phyloP scores from a whole-genome alignment of 2,113 vertebrate species.

The Oceanites oceanicus region DNA sequence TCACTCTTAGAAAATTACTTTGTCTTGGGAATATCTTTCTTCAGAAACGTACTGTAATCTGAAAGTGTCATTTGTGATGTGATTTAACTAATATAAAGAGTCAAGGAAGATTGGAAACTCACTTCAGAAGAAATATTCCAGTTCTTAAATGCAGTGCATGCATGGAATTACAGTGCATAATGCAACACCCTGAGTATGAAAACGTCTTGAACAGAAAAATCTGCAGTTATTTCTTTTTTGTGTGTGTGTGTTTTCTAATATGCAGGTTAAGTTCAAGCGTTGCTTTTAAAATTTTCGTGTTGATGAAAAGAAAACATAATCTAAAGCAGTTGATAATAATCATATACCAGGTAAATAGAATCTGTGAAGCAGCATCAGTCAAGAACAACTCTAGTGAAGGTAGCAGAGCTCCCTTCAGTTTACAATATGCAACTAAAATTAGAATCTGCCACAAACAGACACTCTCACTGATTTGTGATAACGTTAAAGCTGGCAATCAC shows the following conservation, averaged over 20 bases:
- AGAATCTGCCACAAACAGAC: neutral
- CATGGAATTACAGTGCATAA: neutral
- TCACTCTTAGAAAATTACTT: neutral
- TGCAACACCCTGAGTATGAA: neutral
- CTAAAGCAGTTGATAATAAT: neutral
- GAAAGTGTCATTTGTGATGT: neutral
- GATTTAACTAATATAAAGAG: neutral
- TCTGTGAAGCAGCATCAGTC: neutral
- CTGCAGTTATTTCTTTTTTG: neutral
- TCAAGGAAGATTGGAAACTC: neutral
- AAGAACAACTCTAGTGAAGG: neutral
- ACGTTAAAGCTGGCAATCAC: neutral
- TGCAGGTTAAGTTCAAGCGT: neutral
- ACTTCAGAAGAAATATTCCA: neutral
- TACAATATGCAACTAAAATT: neutral
- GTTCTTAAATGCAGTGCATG: neutral
- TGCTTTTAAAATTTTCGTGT: neutral
- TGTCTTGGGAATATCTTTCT: neutral
- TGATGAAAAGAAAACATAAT: neutral
- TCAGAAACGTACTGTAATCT: neutral
- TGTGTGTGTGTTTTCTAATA: neutral
- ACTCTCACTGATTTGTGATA: neutral
- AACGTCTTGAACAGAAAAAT: neutral
- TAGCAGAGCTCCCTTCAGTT: neutral
- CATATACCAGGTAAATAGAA: neutral